Conservation (phyloP, 2,888 invertebrate genomes). For the Chrysodeixis includens region DNA sequence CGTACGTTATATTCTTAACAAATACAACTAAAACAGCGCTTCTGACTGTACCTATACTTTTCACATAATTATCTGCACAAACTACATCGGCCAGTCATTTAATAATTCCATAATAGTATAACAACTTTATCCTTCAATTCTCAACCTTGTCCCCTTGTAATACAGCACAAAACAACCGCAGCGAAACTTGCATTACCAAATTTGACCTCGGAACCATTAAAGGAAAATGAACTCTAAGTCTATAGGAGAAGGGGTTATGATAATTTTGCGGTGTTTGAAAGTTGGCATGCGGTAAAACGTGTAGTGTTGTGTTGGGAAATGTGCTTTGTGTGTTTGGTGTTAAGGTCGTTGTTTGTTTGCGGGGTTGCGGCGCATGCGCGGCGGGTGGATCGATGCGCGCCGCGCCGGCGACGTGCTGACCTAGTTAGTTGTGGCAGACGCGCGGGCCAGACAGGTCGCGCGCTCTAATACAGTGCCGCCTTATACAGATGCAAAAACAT, state of each 20-base stretch:
- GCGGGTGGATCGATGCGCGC: constrained; percentile 79
- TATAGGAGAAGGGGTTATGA: constrained; percentile 37
- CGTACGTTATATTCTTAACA: background rate
- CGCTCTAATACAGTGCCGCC: constrained; percentile 30
- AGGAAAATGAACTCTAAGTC: constrained; percentile 49
- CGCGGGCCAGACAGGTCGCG: constrained; percentile 35
- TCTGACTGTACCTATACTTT: constrained; percentile 17
- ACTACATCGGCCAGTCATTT: constrained; percentile 36
- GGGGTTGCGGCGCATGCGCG: constrained; percentile 76
- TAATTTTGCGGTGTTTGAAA: constrained; percentile 44
- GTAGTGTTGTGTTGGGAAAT: constrained; percentile 17
- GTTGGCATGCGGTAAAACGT: constrained; percentile 62
- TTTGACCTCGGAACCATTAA: constrained; percentile 18
- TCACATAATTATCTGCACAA: constrained; percentile 42
- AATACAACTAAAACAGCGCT: constrained; percentile 3
- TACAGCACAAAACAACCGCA: constrained; percentile 32
- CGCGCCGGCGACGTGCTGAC: constrained; percentile 81
- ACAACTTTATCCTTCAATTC: background rate
- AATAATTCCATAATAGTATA: constrained; percentile 36
- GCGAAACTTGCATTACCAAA: constrained; percentile 19
- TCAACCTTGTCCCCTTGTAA: constrained; percentile 32
- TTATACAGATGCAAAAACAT: background rate
- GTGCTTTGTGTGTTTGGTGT: constrained; percentile 18
- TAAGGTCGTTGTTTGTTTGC: constrained; percentile 47
- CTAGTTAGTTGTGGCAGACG: constrained; percentile 77